Evolutionary conservation across 2,797 vertebrate genomes (phyloP).

Genomic region (Coccyzus lansbergi): DNA sequence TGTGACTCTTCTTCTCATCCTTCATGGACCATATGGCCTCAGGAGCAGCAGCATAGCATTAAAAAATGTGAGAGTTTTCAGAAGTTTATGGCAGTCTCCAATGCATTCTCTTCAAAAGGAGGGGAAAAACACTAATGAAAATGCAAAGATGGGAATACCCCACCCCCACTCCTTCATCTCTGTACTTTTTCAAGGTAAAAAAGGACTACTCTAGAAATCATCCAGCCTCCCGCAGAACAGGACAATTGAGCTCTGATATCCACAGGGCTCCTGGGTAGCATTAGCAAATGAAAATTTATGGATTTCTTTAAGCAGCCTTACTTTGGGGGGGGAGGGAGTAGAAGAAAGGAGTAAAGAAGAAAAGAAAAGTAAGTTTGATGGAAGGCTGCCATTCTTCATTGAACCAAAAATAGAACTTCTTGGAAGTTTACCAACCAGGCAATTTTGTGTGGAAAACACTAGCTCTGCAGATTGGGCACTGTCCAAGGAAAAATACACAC

Average conservation of each 20-base stretch:
- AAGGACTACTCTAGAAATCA: background rate
- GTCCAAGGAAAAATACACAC: constrained; percentile 54
- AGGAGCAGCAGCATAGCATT: background rate
- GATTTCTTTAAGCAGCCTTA: background rate
- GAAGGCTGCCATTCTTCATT: constrained; percentile 39
- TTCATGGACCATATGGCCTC: background rate
- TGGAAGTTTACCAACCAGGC: constrained; percentile 51
- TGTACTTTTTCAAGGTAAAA: background rate
- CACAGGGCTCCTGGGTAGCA: background rate
- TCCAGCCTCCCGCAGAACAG: background rate
- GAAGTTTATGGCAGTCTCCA: background rate
- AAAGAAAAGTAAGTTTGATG: background rate
- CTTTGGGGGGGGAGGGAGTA: background rate
- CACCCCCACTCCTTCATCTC: no score
- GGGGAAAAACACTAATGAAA: background rate
- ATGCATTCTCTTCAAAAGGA: background rate
- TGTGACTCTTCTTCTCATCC: background rate
- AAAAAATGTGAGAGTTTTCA: background rate
- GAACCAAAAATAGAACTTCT: constrained; percentile 43
- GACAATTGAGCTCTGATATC: background rate
- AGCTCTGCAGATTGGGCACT: constrained; percentile 1
- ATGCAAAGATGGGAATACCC: background rate
- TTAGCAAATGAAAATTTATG: background rate
- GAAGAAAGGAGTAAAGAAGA: background rate
- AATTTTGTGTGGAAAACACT: constrained; percentile 61